Conservation (phyloP, 2,888 invertebrate species). For the Campoletis raptor region DNA sequence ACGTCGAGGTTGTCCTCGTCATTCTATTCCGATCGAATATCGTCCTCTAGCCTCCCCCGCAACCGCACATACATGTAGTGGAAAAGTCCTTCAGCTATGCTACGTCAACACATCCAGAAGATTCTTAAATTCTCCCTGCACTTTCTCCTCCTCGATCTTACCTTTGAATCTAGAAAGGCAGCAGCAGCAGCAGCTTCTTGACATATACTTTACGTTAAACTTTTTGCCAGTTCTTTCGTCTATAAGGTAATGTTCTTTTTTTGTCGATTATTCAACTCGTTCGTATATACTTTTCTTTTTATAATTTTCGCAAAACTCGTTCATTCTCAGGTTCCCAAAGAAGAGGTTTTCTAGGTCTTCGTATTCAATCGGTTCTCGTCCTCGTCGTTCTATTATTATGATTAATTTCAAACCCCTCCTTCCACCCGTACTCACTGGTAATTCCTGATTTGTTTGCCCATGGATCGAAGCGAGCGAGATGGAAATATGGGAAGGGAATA, state of each 20-base stretch:
- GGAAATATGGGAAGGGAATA: constrained; percentile 26
- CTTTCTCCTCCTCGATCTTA: constrained; percentile 36
- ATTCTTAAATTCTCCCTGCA: constrained; percentile 45
- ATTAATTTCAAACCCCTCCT: constrained; percentile 61
- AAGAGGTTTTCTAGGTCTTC: constrained; percentile 11
- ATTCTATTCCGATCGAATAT: constrained; percentile 43
- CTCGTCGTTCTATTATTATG: constrained; percentile 60
- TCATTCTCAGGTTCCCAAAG: constrained; percentile 15
- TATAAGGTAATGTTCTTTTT: background rate
- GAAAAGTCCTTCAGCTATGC: constrained; percentile 50
- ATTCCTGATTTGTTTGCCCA: constrained; percentile 68
- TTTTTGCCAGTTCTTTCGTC: constrained; percentile 17
- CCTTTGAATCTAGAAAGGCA: constrained; percentile 4
- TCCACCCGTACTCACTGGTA: constrained; percentile 59
- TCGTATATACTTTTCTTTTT: constrained; percentile 6
- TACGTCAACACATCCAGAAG: constrained; percentile 56
- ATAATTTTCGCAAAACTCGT: constrained; percentile 35
- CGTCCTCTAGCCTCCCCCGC: background rate
- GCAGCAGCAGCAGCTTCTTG: background rate
- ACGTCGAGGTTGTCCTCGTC: constrained; percentile 29
- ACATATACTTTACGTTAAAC: constrained; percentile 27
- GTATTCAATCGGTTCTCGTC: constrained; percentile 40
- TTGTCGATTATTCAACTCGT: background rate
- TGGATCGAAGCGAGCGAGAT: constrained; percentile 63
- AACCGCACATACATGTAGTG: constrained; percentile 29